phyloP scores from a whole-genome alignment of 2,113 vertebrate genomes.

The Microcebus murinus region DNA sequence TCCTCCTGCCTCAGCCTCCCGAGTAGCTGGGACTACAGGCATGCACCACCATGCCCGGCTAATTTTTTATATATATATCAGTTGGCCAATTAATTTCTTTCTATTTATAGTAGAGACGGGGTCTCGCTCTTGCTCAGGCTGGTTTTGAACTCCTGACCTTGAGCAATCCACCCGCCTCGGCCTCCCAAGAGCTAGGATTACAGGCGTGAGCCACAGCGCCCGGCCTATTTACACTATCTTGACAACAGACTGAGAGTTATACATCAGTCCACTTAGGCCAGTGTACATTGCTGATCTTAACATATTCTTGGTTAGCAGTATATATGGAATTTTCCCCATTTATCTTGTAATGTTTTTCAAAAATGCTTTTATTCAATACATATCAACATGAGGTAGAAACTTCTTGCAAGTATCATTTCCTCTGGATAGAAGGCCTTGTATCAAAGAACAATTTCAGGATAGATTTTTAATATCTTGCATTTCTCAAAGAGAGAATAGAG shows the following conservation, averaged over 20 bases:
- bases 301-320: background rate
- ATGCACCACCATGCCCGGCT: too few species aligned
- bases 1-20: too few species aligned
- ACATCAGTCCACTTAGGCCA: background rate
- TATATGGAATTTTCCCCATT: background rate
- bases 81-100: too few species aligned
- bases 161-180: too few species aligned
- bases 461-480: constrained; percentile 51
- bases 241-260: background rate
- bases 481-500: constrained; percentile 50
- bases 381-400: background rate
- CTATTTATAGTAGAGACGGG: too few species aligned
- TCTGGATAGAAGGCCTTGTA: constrained; percentile 12
- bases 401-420: constrained; percentile 27
- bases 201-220: too few species aligned
- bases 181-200: too few species aligned
- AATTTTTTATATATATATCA: too few species aligned
- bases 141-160: too few species aligned
- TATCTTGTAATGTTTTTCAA: background rate
- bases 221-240: background rate
- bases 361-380: constrained; percentile 1
- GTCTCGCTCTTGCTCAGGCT: too few species aligned
- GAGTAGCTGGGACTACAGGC: too few species aligned
- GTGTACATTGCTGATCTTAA: background rate
- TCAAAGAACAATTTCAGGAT: constrained; percentile 56